phyloP scores from a whole-genome alignment of 2,888 invertebrate species.

The Tupiocoris notatus region DNA sequence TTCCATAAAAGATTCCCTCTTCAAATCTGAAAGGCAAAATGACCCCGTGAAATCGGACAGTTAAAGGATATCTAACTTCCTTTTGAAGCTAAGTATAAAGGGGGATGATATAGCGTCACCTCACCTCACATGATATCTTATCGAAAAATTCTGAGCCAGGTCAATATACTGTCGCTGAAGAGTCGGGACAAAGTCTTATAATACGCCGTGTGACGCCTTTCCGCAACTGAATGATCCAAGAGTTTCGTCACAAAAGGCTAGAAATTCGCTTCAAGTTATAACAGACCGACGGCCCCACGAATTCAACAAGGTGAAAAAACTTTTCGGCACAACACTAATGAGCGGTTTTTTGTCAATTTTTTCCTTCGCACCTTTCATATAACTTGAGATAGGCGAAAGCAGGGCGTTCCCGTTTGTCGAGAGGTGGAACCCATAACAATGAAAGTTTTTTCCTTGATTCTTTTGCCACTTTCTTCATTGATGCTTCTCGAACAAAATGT shows the following conservation, averaged over 20 bases:
- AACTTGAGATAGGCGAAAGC: neutral
- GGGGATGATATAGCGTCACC: no score
- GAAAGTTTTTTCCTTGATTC: constrained; percentile 8
- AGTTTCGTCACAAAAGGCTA: constrained; percentile 5
- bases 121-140: no score
- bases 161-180: no score
- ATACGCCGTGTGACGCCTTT: constrained; percentile 3
- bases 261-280: constrained; percentile 9
- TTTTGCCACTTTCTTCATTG: neutral
- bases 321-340: constrained; percentile 22
- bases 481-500: neutral
- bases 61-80: no score
- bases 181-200: no score
- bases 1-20: neutral
- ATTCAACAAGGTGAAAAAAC: constrained; percentile 7
- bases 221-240: constrained; percentile 9
- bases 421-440: neutral
- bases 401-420: constrained; percentile 7
- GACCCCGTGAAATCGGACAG: constrained; percentile 18
- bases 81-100: neutral
- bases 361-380: neutral
- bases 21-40: neutral
- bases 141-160: no score
- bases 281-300: neutral
- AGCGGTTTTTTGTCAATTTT: constrained; percentile 14